phyloP scores from a whole-genome alignment of 2,797 vertebrate species.

The Pogoniulus pusillus region DNA sequence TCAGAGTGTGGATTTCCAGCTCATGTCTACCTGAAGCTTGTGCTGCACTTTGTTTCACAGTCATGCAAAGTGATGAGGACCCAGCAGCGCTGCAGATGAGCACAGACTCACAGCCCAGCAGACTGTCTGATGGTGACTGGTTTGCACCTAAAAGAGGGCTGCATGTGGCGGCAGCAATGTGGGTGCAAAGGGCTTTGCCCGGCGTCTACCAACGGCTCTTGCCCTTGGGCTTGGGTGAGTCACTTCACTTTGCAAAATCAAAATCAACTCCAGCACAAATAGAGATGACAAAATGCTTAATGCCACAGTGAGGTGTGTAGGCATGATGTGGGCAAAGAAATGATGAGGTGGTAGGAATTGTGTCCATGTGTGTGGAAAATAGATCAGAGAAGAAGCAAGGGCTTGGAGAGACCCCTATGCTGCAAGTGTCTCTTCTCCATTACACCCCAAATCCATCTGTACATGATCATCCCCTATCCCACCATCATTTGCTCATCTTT shows the following conservation, averaged over 20 bases:
- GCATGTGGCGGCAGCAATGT: rapidly evolving
- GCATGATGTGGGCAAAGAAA: neutral
- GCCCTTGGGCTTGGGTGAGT: neutral
- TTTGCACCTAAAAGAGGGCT: rapidly evolving
- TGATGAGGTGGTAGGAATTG: neutral
- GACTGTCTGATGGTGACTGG: neutral
- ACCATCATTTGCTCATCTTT: rapidly evolving
- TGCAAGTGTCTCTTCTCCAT: neutral
- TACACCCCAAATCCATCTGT: neutral
- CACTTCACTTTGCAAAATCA: rapidly evolving
- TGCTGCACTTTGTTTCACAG: rapidly evolving
- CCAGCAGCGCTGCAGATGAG: rapidly evolving
- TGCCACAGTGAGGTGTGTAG: neutral
- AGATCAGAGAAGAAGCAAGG: neutral
- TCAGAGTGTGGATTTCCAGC: neutral
- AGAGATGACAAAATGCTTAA: neutral
- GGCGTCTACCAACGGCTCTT: neutral
- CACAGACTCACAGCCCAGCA: neutral
- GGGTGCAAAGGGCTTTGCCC: neutral
- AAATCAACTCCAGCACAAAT: neutral
- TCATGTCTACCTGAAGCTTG: neutral
- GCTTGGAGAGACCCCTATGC: neutral
- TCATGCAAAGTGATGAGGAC: rapidly evolving
- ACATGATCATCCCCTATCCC: neutral
- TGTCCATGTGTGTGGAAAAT: neutral